Base-by-base conservation (phyloP, 2,797 vertebrate genomes). In the Huso huso region DNA sequence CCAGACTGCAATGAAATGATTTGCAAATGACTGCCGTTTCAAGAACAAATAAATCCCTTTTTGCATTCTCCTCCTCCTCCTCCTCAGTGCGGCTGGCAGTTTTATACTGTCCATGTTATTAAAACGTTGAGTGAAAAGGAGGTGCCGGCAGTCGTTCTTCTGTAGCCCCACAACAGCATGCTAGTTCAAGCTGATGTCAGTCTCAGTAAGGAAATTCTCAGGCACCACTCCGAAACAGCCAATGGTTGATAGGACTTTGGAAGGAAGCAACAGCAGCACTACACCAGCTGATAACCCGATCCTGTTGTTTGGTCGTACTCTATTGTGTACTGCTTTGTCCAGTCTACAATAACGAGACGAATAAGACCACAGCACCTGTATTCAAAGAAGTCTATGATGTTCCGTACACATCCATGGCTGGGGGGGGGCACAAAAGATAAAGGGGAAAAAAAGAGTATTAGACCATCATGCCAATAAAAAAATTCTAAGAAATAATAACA, bases 311-410 rank as follows among this genome's bases (percentile, higher is more conserved):
- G 96, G 86, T 98, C 95, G 64, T 98, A 99, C 71, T 99, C 96
- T 91, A 99, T 97, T 81, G 95, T 94, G 81, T 94, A 97, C 88
- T 99, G 97, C 69, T 91, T 88, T 79, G 97, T 98, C 97, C 97
- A 99, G 92, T 99, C 97, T 84, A 97, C 92, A 7, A 89, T 75
- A 77, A 94, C 89, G 64, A 96, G 97, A 76, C 95, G 93, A 83
- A 98, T 91, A 77, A 99, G 92, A 75, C 96, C 97, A 75, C 95
- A 99, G 89, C 97, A 99, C 87, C 95, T 93, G 85, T 96, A 90
- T 91, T 97, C 95, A 77, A 98, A 98, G 94, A 99, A 99, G 86
- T 98, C 95, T 80, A 96, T 94, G 82, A 97, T 85, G 86, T 99
- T 99, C 80, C 97, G 86, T 84, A 97, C 74, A 84, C 97, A 99